These are phyloP conservation scores for Mionectes macconnelli DNA, from an alignment of 2,113 vertebrate genomes.

Conservation along the genomic window DNA sequence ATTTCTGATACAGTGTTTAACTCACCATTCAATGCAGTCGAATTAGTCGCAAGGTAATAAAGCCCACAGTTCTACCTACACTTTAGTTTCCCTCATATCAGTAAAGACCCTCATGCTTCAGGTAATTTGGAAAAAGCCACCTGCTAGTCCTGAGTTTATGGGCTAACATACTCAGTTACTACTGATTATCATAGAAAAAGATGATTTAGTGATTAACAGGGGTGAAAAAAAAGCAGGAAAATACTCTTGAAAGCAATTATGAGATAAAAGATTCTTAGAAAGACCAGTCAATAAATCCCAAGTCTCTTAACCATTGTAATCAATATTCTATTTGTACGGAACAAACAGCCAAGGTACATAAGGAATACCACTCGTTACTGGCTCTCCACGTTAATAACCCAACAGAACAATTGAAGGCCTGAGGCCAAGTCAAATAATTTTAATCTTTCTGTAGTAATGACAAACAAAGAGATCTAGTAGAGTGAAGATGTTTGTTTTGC, in stretches of 20 bases:
- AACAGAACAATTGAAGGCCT: constrained; percentile 4
- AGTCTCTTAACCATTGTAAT: background rate
- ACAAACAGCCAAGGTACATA: background rate
- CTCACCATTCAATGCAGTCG: background rate
- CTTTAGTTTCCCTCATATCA: background rate
- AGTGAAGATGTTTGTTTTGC: constrained; percentile 28
- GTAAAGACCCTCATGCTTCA: background rate
- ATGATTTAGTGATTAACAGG: background rate
- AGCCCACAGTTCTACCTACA: background rate
- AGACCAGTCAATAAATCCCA: constrained; percentile 23
- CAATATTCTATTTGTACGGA: constrained; percentile 29
- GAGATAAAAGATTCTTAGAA: background rate
- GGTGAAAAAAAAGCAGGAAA: background rate
- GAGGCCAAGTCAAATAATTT: background rate
- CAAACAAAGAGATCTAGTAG: constrained; percentile 9
- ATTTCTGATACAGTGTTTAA: background rate
- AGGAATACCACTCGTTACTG: background rate
- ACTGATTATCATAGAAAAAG: background rate
- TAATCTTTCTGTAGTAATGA: constrained; percentile 22
- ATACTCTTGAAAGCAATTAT: constrained; percentile 3
- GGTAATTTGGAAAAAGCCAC: background rate
- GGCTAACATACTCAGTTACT: background rate
- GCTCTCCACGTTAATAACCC: constrained; percentile 30
- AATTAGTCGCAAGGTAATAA: background rate
- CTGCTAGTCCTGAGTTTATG: background rate